These are phyloP conservation scores for Lycodopsis pacificus DNA, from an alignment of 2,797 vertebrate genomes.

Conservation along the genomic window DNA sequence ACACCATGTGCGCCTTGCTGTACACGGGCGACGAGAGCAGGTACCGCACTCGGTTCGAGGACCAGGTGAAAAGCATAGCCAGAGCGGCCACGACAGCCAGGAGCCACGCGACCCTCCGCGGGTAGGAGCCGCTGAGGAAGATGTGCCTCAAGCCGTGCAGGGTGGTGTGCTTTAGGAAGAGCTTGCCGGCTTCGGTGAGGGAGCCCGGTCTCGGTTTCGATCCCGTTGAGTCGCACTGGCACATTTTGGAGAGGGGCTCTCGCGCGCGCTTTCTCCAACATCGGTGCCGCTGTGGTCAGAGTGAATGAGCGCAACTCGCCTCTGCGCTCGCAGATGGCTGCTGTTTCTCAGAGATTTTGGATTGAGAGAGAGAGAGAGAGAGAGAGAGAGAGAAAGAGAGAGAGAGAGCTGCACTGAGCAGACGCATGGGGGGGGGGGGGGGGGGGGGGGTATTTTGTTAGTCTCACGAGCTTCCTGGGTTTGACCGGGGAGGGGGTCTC, in stretches of 20 bases:
- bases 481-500: constrained; percentile 35
- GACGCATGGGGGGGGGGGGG: constrained; percentile 60
- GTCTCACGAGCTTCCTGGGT: constrained; percentile 47
- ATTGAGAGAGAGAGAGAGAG: constrained; percentile 25
- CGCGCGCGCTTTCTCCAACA: constrained; percentile 51
- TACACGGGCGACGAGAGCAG: constrained; percentile 87
- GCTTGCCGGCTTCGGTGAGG: constrained; percentile 79
- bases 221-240: constrained; percentile 76
- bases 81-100: constrained; percentile 82
- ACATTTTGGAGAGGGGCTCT: constrained; percentile 74
- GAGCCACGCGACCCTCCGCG: constrained; percentile 85
- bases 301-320: constrained; percentile 41
- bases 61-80: constrained; percentile 87
- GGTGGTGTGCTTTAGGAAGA: constrained; percentile 86
- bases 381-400: constrained; percentile 15
- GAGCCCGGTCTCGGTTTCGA: constrained; percentile 76
- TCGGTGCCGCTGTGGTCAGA: constrained; percentile 52
- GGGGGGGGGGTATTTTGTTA: constrained; percentile 63
- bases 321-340: constrained; percentile 60
- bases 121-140: constrained; percentile 83
- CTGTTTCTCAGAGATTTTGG: constrained; percentile 57
- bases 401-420: constrained; percentile 42
- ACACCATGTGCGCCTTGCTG: constrained; percentile 87
- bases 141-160: constrained; percentile 85
- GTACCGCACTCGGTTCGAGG: constrained; percentile 86